A percentile compares a stretch with the other conserved stretches of the same genome.
These are phyloP conservation scores for Cepaea hortensis DNA, from an alignment of 2,888 invertebrate species.

Conservation along the genomic window DNA sequence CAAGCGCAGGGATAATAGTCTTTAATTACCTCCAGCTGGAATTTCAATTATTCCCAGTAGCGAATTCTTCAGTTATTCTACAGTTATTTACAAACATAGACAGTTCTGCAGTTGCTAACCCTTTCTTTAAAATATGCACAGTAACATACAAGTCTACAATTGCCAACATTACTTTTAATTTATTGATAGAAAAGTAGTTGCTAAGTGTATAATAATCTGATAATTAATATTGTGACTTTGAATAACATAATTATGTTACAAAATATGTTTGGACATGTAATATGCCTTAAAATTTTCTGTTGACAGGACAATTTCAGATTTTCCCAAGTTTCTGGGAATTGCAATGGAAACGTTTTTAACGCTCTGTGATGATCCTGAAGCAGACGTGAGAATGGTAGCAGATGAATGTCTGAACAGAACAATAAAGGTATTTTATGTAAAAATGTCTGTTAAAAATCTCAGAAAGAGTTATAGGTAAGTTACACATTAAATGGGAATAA, in stretches of 20 bases:
- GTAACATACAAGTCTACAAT: background rate
- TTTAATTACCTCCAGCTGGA: too few species aligned
- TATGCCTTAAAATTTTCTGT: background rate
- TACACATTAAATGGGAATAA: too few species aligned
- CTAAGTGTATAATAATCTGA: too few species aligned
- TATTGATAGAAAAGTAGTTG: too few species aligned
- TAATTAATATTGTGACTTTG: background rate
- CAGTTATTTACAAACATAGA: too few species aligned
- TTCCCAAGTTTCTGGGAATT: constrained; percentile 81
- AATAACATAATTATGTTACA: background rate
- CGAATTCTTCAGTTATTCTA: too few species aligned
- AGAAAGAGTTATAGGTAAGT: too few species aligned
- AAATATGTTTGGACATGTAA: background rate
- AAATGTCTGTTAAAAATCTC: too few species aligned
- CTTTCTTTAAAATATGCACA: background rate
- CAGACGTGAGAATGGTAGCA: constrained; percentile 87
- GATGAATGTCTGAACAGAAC: constrained; percentile 89
- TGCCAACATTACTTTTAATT: too few species aligned
- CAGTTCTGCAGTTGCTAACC: too few species aligned
- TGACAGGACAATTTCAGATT: constrained; percentile 74
- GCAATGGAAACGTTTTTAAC: constrained; percentile 84
- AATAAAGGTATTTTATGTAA: constrained; percentile 80
- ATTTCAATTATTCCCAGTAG: too few species aligned
- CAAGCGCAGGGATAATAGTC: too few species aligned
- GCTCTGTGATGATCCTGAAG: constrained; percentile 84